phyloP scores from a whole-genome alignment of 2,113 vertebrate species.

The Taxidea taxus region DNA sequence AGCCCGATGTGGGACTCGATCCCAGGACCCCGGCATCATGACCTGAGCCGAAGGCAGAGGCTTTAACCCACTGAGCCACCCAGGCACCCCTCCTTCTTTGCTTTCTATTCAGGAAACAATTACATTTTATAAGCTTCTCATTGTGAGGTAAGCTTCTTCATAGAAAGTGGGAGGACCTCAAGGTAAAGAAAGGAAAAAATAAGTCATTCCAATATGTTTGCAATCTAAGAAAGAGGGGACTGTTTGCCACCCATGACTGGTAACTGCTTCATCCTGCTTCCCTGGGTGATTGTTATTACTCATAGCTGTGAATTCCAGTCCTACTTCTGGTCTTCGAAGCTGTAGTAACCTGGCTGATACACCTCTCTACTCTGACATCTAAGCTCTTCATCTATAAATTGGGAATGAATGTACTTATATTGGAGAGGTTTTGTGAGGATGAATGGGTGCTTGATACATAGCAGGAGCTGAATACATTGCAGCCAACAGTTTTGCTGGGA shows the following conservation, averaged over 20 bases:
- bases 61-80: no score
- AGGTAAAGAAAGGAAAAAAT: background rate
- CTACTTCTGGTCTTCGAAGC: background rate
- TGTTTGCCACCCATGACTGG: background rate
- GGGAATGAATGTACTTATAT: background rate
- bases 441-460: background rate
- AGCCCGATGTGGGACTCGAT: no score
- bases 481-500: background rate
- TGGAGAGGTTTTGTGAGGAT: background rate
- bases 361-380: background rate
- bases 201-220: background rate
- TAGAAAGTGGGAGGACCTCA: background rate
- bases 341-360: background rate
- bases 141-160: background rate
- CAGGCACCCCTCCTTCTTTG: background rate
- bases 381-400: background rate
- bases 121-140: background rate
- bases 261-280: background rate
- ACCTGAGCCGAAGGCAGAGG: no score
- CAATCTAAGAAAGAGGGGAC: background rate
- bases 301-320: background rate
- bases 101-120: background rate
- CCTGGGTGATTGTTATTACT: background rate
- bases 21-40: no score
- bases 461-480: background rate